Conservation (phyloP, 2,888 invertebrate genomes). For the Aporophyla lueneburgensis region DNA sequence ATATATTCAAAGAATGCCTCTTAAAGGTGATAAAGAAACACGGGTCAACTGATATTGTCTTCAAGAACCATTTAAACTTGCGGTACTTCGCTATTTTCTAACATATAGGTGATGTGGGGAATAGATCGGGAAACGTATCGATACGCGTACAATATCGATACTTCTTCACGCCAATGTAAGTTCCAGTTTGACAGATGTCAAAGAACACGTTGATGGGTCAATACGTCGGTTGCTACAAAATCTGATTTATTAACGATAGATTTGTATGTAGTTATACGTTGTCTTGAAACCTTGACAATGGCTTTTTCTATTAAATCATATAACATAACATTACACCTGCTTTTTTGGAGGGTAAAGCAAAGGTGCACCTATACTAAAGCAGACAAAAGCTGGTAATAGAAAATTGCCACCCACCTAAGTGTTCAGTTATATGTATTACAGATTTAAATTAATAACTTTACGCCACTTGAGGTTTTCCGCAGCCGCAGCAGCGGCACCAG, state of each 20-base stretch:
- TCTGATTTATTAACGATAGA: not conserved
- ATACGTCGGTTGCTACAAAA: not conserved
- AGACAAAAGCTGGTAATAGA: no score
- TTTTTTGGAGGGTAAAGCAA: not conserved
- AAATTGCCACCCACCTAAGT: not conserved
- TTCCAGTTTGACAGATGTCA: not conserved
- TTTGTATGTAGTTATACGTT: not conserved
- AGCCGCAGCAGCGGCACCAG: no score
- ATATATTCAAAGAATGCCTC: constrained; percentile 62
- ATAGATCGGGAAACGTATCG: constrained; percentile 2
- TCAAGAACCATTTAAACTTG: constrained; percentile 65
- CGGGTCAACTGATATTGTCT: constrained; percentile 67
- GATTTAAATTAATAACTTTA: no score
- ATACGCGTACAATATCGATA: not conserved
- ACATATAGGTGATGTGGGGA: constrained; percentile 31
- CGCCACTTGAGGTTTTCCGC: no score
- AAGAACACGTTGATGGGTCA: not conserved
- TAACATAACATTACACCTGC: no score
- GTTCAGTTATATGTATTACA: no score
- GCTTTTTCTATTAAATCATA: no score
- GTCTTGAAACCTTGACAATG: not conserved
- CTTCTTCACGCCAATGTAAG: not conserved
- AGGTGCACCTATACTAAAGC: not conserved
- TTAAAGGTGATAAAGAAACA: constrained; percentile 63
- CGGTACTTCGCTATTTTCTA: constrained; percentile 69